phyloP scores from a whole-genome alignment of 2,888 invertebrate species.

The Drosophila formosana region DNA sequence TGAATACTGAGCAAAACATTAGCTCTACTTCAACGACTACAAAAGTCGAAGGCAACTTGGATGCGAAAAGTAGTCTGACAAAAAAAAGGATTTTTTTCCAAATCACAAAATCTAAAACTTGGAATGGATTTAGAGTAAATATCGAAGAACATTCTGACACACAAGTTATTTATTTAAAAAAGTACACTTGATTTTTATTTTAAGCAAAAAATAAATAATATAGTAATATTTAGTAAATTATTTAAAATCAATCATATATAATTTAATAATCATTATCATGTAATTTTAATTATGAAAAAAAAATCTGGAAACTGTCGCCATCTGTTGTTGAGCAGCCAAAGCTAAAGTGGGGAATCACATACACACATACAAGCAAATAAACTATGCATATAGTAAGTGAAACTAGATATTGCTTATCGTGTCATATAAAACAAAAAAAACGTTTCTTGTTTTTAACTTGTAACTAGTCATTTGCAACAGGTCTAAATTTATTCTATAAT shows the following conservation, averaged over 20 bases:
- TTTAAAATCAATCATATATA: no score
- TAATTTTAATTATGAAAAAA: background rate
- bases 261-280: no score
- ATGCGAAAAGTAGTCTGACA: background rate
- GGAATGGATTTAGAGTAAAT: no score
- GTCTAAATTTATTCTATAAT: conserved; percentile 31
- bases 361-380: background rate
- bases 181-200: no score
- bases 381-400: background rate
- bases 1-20: conserved; percentile 15
- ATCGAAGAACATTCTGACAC: no score
- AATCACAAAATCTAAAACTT: background rate
- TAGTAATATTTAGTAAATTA: background rate
- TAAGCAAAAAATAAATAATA: no score
- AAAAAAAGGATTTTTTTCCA: background rate
- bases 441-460: background rate
- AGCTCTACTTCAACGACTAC: background rate
- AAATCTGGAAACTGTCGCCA: conserved; percentile 11
- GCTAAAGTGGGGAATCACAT: conserved; percentile 7
- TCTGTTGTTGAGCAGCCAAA: conserved; percentile 5
- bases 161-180: no score
- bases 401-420: background rate
- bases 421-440: background rate
- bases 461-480: conserved; percentile 26
- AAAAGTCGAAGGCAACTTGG: conserved; percentile 30